Percentiles rank a stretch among this genome's conserved stretches.
These are phyloP conservation scores for Cecidostiba fungosa DNA, from an alignment of 2,888 invertebrate species.

Conservation along the genomic window DNA sequence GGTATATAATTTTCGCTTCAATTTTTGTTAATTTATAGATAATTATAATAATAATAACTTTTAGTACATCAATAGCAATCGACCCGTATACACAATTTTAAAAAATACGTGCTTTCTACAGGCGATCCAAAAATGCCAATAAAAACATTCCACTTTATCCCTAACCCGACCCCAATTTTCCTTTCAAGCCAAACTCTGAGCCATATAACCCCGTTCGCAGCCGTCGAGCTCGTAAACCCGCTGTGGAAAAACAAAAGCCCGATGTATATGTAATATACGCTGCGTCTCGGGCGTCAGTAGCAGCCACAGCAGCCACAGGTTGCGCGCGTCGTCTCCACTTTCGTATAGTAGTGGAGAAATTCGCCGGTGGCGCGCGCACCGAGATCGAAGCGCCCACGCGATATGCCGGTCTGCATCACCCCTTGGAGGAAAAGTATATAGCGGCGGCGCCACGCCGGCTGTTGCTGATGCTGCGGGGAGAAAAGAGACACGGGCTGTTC, in stretches of 20 bases:
- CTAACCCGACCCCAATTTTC: too few species aligned
- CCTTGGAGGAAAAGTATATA: not conserved
- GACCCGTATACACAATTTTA: too few species aligned
- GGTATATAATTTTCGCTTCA: too few species aligned
- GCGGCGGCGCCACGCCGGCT: slow-evolving; percentile 55
- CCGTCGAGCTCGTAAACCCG: not conserved
- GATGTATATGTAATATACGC: not conserved
- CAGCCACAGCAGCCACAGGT: slow-evolving; percentile 55
- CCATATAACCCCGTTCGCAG: not conserved
- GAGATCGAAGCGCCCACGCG: slow-evolving; percentile 48
- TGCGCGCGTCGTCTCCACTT: slow-evolving; percentile 49
- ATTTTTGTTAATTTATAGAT: too few species aligned
- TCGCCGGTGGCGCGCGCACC: slow-evolving; percentile 7
- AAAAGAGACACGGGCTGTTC: not conserved
- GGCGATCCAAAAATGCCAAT: too few species aligned
- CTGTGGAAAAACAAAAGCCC: not conserved
- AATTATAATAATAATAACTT: too few species aligned
- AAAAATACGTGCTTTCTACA: too few species aligned
- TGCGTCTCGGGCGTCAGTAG: not conserved
- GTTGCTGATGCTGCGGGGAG: slow-evolving; percentile 15
- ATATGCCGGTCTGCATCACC: not conserved
- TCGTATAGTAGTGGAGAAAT: slow-evolving; percentile 14
- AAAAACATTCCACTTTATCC: too few species aligned
- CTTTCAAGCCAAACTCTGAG: not conserved
- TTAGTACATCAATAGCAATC: too few species aligned